Base-by-base conservation (phyloP, 2,113 vertebrate genomes). In the Dasypus novemcinctus region DNA sequence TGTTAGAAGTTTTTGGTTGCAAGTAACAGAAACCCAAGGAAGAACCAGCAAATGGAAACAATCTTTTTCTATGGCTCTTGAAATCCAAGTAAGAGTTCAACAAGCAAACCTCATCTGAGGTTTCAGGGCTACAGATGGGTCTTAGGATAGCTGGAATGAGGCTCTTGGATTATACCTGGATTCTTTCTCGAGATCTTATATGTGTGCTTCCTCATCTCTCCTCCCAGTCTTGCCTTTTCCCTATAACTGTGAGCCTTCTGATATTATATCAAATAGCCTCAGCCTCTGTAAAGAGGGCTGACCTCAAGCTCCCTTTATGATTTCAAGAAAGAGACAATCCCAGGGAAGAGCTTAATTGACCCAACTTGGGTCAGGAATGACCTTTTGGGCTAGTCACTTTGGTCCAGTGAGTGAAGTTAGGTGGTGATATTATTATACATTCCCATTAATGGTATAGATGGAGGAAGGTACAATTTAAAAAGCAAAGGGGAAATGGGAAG, bases 11-110 rank as follows among this genome's bases (percentile, higher is more conserved):
- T 25, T 93, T 84, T 80, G 11, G 15, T 80, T 75, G 27, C 10
- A 93, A 61, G 76, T 66, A 33, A 72, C 36, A 93, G 54, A 75
- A 97, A 81, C 33, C 66, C 9, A 83, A n/a, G 46, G 64, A 89
- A 89, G 8, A 87, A 25, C 12, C 29, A 61, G 27, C 18, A 12
- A 74, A 84, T n/a, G 20, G 68, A 66, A 64, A 36, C 14, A 36
- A 15, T 89, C 17, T 17, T 33, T 13, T 43, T 90, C 86, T 81
- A 11, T 31, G 41, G 10, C 27, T 79, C 29, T 17, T 49, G 21
- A 23, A 90, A 74, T 41, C 41, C 49, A 87, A 83, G 10, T 13
- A 38, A 41, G 0, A 86, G 2, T n/a, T 74, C 49, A 87, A 7
- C 31, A 21, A 52, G 29, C 6, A 54, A 59, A 18, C 1, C 41